Evolutionary conservation across 1,140 invertebrate species (phyloP).

Genomic region (Penaeus japonicus): DNA sequence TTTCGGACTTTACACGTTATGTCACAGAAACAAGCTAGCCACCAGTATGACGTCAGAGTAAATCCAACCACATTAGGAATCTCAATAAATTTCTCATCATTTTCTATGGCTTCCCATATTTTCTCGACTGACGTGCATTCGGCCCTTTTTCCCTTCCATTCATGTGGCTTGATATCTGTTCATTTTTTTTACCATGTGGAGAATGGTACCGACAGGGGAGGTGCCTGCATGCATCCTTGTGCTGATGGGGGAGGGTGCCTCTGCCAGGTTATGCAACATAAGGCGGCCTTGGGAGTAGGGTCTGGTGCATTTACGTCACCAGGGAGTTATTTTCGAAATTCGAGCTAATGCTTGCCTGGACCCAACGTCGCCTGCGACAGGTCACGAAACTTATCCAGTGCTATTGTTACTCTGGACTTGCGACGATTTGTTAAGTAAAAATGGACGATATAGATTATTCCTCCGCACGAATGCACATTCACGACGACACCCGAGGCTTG

Average conservation of each 20-base stretch:
- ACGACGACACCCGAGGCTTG: background rate
- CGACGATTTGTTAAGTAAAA: no score
- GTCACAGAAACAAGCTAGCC: background rate
- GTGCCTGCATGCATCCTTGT: background rate
- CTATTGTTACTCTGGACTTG: no score
- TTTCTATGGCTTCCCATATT: no score
- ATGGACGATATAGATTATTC: no score
- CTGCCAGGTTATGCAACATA: background rate
- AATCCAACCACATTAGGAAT: background rate
- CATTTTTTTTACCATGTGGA: background rate
- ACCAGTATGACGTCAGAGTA: background rate
- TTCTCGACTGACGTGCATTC: no score
- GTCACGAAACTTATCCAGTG: no score
- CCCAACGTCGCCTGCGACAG: no score
- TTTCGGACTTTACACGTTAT: background rate
- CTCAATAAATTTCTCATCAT: no score
- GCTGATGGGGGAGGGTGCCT: background rate
- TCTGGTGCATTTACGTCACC: background rate
- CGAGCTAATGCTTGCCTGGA: no score
- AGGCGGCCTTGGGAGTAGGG: background rate
- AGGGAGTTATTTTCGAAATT: background rate
- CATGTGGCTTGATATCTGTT: no score
- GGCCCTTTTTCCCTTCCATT: no score
- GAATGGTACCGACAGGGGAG: background rate
- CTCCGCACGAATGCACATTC: background rate